Conservation (phyloP, 1,140 invertebrate genomes). For the Diprion similis region DNA sequence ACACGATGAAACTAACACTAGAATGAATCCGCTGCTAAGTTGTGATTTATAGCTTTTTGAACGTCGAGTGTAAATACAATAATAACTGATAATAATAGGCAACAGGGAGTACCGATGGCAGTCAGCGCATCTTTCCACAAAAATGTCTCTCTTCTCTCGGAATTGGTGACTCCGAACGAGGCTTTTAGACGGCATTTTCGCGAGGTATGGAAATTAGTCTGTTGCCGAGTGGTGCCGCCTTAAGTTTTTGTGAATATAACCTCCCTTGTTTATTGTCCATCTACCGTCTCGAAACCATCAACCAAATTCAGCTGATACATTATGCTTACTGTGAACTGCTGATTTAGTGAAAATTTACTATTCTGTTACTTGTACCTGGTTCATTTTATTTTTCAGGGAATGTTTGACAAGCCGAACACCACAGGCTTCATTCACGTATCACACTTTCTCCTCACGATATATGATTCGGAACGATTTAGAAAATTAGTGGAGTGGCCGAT, state of each 20-base stretch:
- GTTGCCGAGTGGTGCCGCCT: too few relatives aligned
- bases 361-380: not conserved
- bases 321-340: not conserved
- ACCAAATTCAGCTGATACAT: slow-evolving; percentile 5
- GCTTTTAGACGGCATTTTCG: slow-evolving; percentile 50
- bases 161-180: slow-evolving; percentile 40
- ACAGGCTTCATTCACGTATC: slow-evolving; percentile 60
- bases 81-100: too few relatives aligned
- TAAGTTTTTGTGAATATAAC: not conserved
- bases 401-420: slow-evolving; percentile 63
- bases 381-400: slow-evolving; percentile 46
- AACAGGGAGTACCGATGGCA: not conserved
- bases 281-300: slow-evolving; percentile 13
- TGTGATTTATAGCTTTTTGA: too few relatives aligned
- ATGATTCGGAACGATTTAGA: slow-evolving; percentile 56
- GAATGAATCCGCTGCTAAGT: too few relatives aligned
- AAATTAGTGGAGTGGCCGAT: slow-evolving; percentile 61
- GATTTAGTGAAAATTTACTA: too few relatives aligned
- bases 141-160: slow-evolving; percentile 42
- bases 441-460: slow-evolving; percentile 56
- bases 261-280: slow-evolving; percentile 4
- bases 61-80: too few relatives aligned
- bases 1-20: too few relatives aligned
- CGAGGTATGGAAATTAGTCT: slow-evolving; percentile 35
- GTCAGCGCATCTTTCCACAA: slow-evolving; percentile 35